Evolutionary conservation across 2,113 vertebrate species (phyloP).

Genomic region (Nibea albiflora): DNA sequence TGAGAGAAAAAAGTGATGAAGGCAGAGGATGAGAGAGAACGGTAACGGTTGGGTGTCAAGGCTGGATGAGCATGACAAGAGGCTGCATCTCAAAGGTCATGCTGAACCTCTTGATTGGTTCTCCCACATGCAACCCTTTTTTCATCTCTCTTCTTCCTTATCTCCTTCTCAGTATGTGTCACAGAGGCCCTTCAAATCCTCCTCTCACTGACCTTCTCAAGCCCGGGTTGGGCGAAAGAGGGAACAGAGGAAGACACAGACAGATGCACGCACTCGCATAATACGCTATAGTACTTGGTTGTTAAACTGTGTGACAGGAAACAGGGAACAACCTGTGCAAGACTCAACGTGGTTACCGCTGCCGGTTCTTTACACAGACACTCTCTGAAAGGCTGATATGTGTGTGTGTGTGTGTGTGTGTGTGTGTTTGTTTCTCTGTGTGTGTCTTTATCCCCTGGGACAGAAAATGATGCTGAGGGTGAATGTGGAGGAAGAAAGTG

Average conservation of each 20-base stretch:
- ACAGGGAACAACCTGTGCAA: neutral
- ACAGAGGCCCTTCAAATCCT: slow-evolving; percentile 22
- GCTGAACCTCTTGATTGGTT: slow-evolving; percentile 58
- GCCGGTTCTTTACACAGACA: neutral
- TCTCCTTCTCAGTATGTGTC: slow-evolving; percentile 28
- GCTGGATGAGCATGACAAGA: slow-evolving; percentile 52
- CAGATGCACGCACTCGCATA: neutral
- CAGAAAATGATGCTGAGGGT: neutral
- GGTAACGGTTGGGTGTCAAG: slow-evolving; percentile 12
- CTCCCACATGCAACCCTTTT: slow-evolving; percentile 7
- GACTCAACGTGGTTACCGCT: neutral
- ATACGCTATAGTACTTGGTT: neutral
- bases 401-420: slow-evolving; percentile 15
- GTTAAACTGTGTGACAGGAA: slow-evolving; percentile 10
- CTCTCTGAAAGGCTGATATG: neutral
- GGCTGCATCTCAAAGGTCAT: slow-evolving; percentile 54
- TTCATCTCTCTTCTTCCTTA: slow-evolving; percentile 22
- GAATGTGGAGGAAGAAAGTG: slow-evolving; percentile 14
- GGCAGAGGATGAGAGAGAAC: neutral
- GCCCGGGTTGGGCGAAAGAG: slow-evolving; percentile 17
- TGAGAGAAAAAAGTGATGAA: slow-evolving; percentile 3
- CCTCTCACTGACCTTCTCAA: slow-evolving; percentile 36
- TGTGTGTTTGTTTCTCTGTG: neutral
- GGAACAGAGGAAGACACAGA: slow-evolving; percentile 4
- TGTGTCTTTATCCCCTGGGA: slow-evolving; percentile 11